A percentile compares a stretch with the other conserved stretches of the same genome.
These are phyloP conservation scores for Eulimnadia texana DNA, from an alignment of 1,140 invertebrate genomes.

Conservation along the genomic window DNA sequence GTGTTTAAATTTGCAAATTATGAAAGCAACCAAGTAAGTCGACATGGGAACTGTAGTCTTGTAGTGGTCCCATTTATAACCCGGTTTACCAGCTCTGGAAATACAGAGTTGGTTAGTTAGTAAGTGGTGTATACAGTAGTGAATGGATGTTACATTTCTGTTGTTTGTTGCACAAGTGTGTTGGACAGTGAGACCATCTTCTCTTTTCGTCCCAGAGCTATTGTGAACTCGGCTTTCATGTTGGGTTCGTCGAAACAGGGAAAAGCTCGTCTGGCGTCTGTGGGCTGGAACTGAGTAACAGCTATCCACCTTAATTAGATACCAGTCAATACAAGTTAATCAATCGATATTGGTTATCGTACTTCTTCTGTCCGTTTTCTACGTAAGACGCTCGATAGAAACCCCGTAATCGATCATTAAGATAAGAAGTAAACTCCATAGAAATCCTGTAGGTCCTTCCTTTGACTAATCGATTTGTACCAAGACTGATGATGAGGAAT, in stretches of 20 bases:
- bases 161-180: conserved; percentile 3
- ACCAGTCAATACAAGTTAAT: too few species aligned
- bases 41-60: conserved; percentile 35
- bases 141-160: neutral
- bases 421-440: conserved; percentile 1
- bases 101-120: conserved; percentile 15
- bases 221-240: too few species aligned
- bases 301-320: too few species aligned
- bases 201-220: conserved; percentile 30
- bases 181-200: conserved; percentile 26
- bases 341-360: too few species aligned
- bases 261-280: too few species aligned
- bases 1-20: conserved; percentile 36
- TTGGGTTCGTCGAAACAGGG: too few species aligned
- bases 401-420: conserved; percentile 4
- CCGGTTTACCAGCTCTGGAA: conserved; percentile 21
- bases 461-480: neutral
- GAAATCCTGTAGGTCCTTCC: neutral
- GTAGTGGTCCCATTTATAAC: conserved; percentile 30
- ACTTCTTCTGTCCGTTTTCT: too few species aligned
- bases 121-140: neutral
- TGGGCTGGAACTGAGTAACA: too few species aligned
- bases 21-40: conserved; percentile 41
- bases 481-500: conserved; percentile 2
- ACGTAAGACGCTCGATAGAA: conserved; percentile 11